These are phyloP conservation scores for Halcyon malimbica DNA, from an alignment of 2,113 vertebrate genomes.

Conservation along the genomic window DNA sequence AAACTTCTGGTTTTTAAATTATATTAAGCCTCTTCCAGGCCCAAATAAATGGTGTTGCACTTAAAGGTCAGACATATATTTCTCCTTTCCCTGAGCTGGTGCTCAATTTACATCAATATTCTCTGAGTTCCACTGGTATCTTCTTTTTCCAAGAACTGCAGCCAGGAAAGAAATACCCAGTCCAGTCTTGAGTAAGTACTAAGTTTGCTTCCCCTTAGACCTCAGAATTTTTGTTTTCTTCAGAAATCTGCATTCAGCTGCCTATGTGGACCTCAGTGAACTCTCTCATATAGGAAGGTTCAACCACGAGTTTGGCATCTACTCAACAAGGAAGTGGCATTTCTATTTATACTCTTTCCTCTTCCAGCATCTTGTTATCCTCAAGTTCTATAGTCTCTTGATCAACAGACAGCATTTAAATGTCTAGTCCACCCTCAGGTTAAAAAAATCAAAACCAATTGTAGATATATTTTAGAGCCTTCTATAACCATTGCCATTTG, in stretches of 20 bases:
- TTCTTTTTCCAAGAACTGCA: not conserved
- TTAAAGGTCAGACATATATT: not conserved
- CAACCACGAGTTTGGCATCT: slow-evolving; percentile 45
- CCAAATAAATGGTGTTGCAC: not conserved
- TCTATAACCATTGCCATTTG: not conserved
- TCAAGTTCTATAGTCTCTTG: not conserved
- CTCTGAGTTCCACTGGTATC: not conserved
- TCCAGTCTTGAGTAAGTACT: not conserved
- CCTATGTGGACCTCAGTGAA: not conserved
- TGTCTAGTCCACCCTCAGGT: not conserved
- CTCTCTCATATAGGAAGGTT: not conserved
- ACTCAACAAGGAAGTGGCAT: slow-evolving; percentile 60
- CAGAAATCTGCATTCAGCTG: not conserved
- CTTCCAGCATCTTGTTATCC: slow-evolving; percentile 55
- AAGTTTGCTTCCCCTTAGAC: not conserved
- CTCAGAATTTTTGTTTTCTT: not conserved
- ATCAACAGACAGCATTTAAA: slow-evolving; percentile 14
- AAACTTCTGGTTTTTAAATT: not conserved
- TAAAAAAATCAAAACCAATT: slow-evolving; percentile 11
- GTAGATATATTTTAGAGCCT: not conserved
- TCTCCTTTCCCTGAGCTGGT: not conserved
- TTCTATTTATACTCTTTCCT: slow-evolving; percentile 67
- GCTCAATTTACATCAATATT: not conserved
- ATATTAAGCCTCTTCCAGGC: not conserved
- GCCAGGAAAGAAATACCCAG: not conserved